Evolutionary conservation across 2,113 vertebrate genomes (phyloP), one percentile per base, ranked within the genome.

Genomic region (Dryoscopus gambensis): DNA sequence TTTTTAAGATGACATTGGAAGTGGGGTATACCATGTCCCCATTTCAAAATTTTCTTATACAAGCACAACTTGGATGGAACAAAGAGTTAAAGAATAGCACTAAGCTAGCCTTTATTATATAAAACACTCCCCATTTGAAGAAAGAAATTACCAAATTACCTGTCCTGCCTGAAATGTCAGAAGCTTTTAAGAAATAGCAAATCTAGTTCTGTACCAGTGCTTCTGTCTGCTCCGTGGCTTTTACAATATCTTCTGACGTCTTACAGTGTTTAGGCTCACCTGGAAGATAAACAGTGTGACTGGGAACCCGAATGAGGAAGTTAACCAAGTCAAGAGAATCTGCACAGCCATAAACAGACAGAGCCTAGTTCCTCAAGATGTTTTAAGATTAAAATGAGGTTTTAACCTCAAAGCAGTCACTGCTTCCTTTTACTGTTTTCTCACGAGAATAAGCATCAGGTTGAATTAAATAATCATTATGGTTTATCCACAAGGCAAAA

Each of bases 231-330:
- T 97, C 98, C 40, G 97, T 97, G 44, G 82, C n/a, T 93, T 97
- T 97, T 91, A 96, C 80, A 73, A 93, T 79, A 20, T 96, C 97
- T 97, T 98, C 98, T 52, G 97, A 83, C 13, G 94, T 97, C 96
- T 97, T 97, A 93, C 49, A 96, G 84, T 92, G 97, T 50, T 95
- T 97, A 55, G 95, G 35, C 49, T 98, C 98, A 76, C 97, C 98
- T 98, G 91, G 82, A 98, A 96, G 37, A 94, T 3, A 96, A 68
- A 91, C n/a, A 85, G 95, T 50, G 44, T 15, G 47, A 92, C 9
- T 71, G 19, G 30, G 23, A 91, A 83, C 11, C 12, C 37, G 53
- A 74, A 60, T 25, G 28, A 50, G 73, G 78, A 87, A 40, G 13
- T 7, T 35, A 88, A 23, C 35, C 16, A 57, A 20, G 6, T 53